Evolutionary conservation across 2,113 vertebrate species (phyloP).

Genomic region (Cyphomyrus plagiostoma): DNA sequence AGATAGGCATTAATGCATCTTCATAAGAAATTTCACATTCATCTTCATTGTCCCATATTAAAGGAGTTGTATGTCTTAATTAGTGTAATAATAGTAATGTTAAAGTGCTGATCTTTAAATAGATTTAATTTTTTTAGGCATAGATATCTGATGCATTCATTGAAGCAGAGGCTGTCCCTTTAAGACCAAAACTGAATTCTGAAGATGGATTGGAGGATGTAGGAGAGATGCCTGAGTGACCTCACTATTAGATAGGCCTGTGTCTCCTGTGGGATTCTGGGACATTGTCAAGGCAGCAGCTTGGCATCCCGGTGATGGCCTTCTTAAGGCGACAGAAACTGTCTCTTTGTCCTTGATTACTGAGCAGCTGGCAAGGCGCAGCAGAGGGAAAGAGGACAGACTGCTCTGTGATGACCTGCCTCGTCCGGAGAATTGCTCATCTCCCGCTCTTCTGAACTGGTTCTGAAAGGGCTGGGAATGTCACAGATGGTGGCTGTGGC

Average conservation of each 20-base stretch:
- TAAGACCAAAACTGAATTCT: neutral
- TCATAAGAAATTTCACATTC: neutral
- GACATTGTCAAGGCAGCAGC: neutral
- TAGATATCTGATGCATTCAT: neutral
- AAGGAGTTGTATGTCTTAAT: neutral
- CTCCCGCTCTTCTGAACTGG: neutral
- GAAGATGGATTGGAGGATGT: neutral
- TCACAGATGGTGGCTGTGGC: neutral
- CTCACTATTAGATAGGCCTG: neutral
- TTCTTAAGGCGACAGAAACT: neutral
- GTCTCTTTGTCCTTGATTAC: conserved; percentile 5
- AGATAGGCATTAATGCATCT: neutral
- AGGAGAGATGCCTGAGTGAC: neutral
- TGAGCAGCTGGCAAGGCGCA: neutral
- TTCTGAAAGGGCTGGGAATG: neutral
- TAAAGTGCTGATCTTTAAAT: neutral
- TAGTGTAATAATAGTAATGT: neutral
- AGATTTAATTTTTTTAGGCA: neutral
- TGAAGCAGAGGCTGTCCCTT: neutral
- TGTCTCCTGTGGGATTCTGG: neutral
- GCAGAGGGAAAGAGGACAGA: neutral
- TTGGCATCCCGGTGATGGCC: neutral
- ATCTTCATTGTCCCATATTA: neutral
- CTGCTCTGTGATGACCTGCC: neutral
- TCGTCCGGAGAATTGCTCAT: neutral